Conservation (phyloP, 92 coral and sea anemone species). For the Palythoa grandis region DNA sequence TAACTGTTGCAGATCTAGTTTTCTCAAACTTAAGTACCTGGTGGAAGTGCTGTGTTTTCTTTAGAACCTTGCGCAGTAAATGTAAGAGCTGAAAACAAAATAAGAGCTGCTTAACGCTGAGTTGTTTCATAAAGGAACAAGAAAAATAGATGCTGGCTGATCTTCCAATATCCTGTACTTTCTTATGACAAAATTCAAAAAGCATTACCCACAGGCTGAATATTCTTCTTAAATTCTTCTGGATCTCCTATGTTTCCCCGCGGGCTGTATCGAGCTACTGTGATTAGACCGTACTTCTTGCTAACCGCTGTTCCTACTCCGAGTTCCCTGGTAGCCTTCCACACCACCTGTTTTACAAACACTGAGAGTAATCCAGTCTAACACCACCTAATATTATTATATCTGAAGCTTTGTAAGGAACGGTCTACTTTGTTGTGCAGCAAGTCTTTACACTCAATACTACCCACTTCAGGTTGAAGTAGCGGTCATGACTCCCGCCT, state of each 20-base stretch:
- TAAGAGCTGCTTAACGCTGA: too few species aligned
- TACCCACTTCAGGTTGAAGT: too few species aligned
- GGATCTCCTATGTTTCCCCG: slow-evolving; percentile 69
- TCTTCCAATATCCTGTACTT: neutral
- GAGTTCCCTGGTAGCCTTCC: slow-evolving; percentile 80
- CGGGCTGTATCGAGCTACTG: slow-evolving; percentile 87
- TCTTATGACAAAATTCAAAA: neutral
- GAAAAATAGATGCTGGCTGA: too few species aligned
- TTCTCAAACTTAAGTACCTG: neutral
- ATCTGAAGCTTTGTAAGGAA: too few species aligned
- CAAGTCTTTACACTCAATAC: too few species aligned
- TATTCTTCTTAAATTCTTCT: slow-evolving; percentile 68
- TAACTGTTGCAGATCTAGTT: too few species aligned
- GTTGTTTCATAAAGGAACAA: too few species aligned
- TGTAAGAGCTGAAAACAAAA: too few species aligned
- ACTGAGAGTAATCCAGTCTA: neutral
- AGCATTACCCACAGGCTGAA: slow-evolving; percentile 32
- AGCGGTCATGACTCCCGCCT: too few species aligned
- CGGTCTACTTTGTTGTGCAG: too few species aligned
- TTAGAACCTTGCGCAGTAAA: too few species aligned
- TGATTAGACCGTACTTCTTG: slow-evolving; percentile 76
- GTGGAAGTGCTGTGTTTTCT: neutral
- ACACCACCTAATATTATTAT: too few species aligned
- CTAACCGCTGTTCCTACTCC: slow-evolving; percentile 91
- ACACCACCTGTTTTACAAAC: slow-evolving; percentile 68